Percentiles rank a stretch among this genome's conserved stretches.
Evolutionary conservation across 2,113 vertebrate genomes (phyloP).

Genomic region (cattle (Bos taurus)): DNA sequence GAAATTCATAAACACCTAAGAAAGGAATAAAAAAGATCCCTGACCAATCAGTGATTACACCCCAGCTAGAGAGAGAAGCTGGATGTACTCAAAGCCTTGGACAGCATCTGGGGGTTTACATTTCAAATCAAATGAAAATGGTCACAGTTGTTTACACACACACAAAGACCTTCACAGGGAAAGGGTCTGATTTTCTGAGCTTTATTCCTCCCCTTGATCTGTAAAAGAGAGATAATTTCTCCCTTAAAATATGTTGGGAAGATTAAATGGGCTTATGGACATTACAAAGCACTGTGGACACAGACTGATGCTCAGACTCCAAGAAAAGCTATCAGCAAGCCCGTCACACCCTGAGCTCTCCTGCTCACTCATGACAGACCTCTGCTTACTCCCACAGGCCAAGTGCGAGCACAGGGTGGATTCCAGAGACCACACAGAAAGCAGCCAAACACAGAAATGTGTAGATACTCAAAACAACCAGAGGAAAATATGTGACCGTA

Average conservation of each 20-base stretch:
- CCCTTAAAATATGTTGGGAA: not conserved
- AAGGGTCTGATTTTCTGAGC: not conserved
- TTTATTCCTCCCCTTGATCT: not conserved
- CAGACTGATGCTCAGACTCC: not conserved
- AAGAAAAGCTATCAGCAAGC: not conserved
- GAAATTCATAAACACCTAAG: not conserved
- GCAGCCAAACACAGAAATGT: not conserved
- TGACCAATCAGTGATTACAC: fast-evolving
- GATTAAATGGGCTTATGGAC: not conserved
- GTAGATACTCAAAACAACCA: not conserved
- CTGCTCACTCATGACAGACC: not conserved
- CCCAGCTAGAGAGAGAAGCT: not conserved
- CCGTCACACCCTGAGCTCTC: not conserved
- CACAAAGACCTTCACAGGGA: not conserved
- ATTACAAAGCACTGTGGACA: not conserved
- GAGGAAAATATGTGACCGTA: not conserved
- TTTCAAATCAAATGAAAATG: not conserved
- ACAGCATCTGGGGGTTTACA: not conserved
- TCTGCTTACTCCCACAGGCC: not conserved
- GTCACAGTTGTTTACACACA: not conserved
- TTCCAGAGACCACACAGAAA: not conserved
- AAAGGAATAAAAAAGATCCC: not conserved
- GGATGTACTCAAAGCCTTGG: not conserved
- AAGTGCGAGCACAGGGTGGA: not conserved
- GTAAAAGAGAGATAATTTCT: not conserved